A percentile compares a stretch with the other conserved stretches of the same genome.
Evolutionary conservation across 2,113 vertebrate genomes (phyloP).

Genomic region (Mastomys natalensis): DNA sequence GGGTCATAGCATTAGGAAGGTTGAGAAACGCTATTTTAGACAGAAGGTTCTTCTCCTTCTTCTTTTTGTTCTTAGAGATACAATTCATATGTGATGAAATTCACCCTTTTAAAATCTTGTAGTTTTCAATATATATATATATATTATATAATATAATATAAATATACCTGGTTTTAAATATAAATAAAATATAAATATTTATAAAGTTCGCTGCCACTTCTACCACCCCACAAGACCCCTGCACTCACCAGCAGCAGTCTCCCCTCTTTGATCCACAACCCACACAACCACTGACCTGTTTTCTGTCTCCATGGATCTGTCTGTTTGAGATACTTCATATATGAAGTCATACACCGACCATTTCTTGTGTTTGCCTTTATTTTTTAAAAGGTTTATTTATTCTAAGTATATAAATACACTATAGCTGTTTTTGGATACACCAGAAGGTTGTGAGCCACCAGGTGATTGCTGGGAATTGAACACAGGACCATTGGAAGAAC

Average conservation of each 20-base stretch:
- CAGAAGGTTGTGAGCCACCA: too few species aligned
- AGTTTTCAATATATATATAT: too few species aligned
- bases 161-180: too few species aligned
- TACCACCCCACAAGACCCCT: neutral
- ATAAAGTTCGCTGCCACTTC: neutral
- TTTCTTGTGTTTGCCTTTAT: neutral
- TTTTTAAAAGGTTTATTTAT: too few species aligned
- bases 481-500: too few species aligned
- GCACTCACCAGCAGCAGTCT: neutral
- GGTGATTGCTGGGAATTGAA: too few species aligned
- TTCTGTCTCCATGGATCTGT: neutral
- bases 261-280: neutral
- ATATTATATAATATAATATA: too few species aligned
- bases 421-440: too few species aligned
- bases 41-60: neutral
- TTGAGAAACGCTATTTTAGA: neutral
- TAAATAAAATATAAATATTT: neutral
- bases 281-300: neutral
- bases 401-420: too few species aligned
- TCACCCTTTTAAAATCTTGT: neutral
- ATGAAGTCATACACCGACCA: neutral
- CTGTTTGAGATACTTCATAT: neutral
- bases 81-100: neutral
- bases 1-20: neutral
- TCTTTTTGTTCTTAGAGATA: constrained; percentile 16